Evolutionary conservation across 2,113 vertebrate genomes (phyloP).

Genomic region (Microcebus griseorufus): DNA sequence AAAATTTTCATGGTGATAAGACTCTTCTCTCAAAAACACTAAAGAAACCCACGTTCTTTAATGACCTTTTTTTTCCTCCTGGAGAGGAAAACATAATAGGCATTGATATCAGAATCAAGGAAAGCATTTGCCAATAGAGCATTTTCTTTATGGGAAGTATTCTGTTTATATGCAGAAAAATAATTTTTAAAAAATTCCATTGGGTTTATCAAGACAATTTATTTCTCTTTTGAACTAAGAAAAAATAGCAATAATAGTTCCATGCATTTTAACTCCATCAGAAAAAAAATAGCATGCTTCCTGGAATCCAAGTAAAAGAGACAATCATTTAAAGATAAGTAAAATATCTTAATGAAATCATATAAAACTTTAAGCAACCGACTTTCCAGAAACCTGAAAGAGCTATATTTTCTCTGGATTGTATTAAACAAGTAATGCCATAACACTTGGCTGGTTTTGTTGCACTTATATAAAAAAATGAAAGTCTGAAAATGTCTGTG

Average conservation of each 20-base stretch:
- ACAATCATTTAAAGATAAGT: conserved; percentile 65
- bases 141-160: background rate
- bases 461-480: too few species aligned
- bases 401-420: background rate
- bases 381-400: conserved; percentile 58
- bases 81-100: background rate
- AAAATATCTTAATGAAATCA: conserved; percentile 70
- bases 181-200: background rate
- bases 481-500: background rate
- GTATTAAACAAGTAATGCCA: background rate
- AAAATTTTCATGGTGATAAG: conserved; percentile 49
- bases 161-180: background rate
- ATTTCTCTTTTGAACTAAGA: conserved; percentile 53
- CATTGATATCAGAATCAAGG: background rate
- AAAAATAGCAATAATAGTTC: background rate
- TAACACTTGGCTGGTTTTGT: background rate
- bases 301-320: conserved; percentile 58
- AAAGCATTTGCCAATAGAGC: background rate
- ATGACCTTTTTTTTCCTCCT: background rate
- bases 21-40: background rate
- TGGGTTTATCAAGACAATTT: background rate
- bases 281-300: conserved; percentile 61
- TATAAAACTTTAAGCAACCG: conserved; percentile 68
- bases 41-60: background rate
- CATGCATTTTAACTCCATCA: conserved; percentile 38